Percentiles rank a stretch among this genome's conserved stretches.
These are phyloP conservation scores for Larimichthys crocea DNA, from an alignment of 2,113 vertebrate genomes.

Conservation along the genomic window DNA sequence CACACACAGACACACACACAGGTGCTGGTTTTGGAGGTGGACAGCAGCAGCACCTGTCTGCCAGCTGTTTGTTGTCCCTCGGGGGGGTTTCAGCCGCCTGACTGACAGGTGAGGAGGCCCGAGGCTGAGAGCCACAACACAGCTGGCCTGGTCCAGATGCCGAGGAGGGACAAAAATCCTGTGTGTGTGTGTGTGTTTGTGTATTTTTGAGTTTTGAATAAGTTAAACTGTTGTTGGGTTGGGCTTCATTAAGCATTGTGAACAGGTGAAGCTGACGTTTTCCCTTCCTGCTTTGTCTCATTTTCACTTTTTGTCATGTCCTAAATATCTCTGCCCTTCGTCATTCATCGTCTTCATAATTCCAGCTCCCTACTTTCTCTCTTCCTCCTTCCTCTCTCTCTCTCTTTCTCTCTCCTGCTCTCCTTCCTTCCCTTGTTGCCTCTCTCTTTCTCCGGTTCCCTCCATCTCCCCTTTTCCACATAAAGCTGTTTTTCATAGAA, in stretches of 20 bases:
- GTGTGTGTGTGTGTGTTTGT: slow-evolving; percentile 29
- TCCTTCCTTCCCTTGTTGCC: slow-evolving; percentile 77
- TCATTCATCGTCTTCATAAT: slow-evolving; percentile 37
- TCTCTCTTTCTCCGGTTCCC: slow-evolving; percentile 75
- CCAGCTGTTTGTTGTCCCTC: slow-evolving; percentile 79
- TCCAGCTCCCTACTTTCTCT: slow-evolving; percentile 23
- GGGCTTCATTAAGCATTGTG: slow-evolving; percentile 31
- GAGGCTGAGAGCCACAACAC: slow-evolving; percentile 73
- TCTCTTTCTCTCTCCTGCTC: slow-evolving; percentile 43
- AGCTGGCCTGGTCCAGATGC: slow-evolving; percentile 80
- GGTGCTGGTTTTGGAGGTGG: slow-evolving; percentile 64
- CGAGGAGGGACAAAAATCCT: slow-evolving; percentile 65
- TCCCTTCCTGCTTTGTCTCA: slow-evolving; percentile 13
- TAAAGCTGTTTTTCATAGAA: slow-evolving; percentile 90
- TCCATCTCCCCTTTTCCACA: slow-evolving; percentile 85
- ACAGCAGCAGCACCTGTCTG: slow-evolving; percentile 74
- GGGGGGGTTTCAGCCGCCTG: slow-evolving; percentile 70
- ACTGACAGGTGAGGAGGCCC: slow-evolving; percentile 80
- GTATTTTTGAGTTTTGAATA: slow-evolving; percentile 38
- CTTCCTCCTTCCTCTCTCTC: slow-evolving; percentile 22
- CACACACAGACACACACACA: slow-evolving; percentile 46
- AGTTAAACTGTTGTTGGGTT: slow-evolving; percentile 3
- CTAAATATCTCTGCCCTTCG: slow-evolving; percentile 23
- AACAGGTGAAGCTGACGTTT: slow-evolving; percentile 59
- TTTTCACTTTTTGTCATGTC: slow-evolving; percentile 31